Conservation (phyloP, 1,140 invertebrate species). For the Drosophila littoralis region DNA sequence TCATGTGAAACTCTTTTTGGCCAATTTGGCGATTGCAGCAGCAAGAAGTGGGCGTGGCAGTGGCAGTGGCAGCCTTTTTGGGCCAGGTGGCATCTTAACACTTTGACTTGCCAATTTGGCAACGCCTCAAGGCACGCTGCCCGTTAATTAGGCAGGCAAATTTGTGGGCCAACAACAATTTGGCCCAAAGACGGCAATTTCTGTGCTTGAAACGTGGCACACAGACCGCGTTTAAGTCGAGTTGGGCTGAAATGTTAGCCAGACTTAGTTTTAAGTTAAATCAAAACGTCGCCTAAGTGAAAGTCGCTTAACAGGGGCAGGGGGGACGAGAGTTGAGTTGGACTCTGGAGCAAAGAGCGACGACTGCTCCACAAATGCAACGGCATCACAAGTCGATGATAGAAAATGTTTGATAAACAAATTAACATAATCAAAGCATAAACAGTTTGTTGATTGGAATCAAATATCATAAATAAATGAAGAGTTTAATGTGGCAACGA, state of each 20-base stretch:
- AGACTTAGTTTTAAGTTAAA: background rate
- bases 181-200: background rate
- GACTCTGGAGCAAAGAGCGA: conserved; percentile 7
- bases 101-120: conserved; percentile 41
- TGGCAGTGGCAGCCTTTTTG: conserved; percentile 5
- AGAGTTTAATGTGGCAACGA: conserved; percentile 34
- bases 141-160: conserved; percentile 36
- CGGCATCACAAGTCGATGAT: conserved; percentile 2
- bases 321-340: background rate
- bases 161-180: conserved; percentile 20
- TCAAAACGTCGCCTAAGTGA: conserved; percentile 33
- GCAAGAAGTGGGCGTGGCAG: conserved; percentile 36
- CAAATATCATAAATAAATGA: conserved; percentile 8
- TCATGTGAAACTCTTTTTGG: conserved; percentile 37
- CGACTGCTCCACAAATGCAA: conserved; percentile 36
- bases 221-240: conserved; percentile 13
- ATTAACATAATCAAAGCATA: conserved; percentile 42
- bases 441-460: conserved; percentile 30
- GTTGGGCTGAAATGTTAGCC: background rate
- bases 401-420: conserved; percentile 21
- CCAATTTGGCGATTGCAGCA: conserved; percentile 14
- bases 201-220: conserved; percentile 1
- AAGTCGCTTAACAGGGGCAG: conserved; percentile 20
- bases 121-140: conserved; percentile 10
- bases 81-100: conserved; percentile 51